Evolutionary conservation across 2,888 invertebrate genomes (phyloP), one percentile per base, ranked within the genome.

Genomic region (Dichetophora obliterata): DNA sequence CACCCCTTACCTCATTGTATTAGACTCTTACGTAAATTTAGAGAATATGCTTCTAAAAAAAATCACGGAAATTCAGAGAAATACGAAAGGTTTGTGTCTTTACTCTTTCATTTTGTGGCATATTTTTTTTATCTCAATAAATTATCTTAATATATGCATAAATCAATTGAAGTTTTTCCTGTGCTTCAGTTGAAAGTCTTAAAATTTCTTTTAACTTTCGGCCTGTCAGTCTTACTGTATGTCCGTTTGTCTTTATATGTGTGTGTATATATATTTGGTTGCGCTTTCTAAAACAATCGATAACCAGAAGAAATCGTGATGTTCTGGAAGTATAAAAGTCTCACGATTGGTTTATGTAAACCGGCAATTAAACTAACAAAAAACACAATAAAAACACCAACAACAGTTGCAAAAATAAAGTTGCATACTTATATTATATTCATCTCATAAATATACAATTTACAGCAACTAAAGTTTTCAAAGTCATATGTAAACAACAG

Each of bases 321-420:
- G 61, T 71, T 76, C 78, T 76, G 65, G 27, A 74, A 75, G 61
- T 65, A 65, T 73, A 63, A 69, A 70, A 74, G 54, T 78, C 65
- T 74, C 76, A 74, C 74, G 73, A 74, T 74, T 48, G 69, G 59
- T 75, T 31, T 19, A 77, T 77, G 48, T 70, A n/a, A 65, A 66
- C 27, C 74, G 70, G 48, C 34, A 74, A 70, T 71, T 71, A 71
- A 54, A 16, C 59, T 9, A 3, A 50, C 34, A 31, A 52, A 14
- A 63, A 63, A n/a, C 34, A 34, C 27, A 63, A 63, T 14, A 63
- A 63, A 0, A 11, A 63, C 31, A 31, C 34, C 31, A 54, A 54
- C 19, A 8, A 19, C 54, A 37, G 3, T 31, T 6, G 6, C 37
- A 4, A 5, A 8, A 37, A 37, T 43, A 43, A 43, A 43, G 43